These are phyloP conservation scores for Rhamphomyia laevipes DNA, from an alignment of 2,888 invertebrate species.

Conservation along the genomic window DNA sequence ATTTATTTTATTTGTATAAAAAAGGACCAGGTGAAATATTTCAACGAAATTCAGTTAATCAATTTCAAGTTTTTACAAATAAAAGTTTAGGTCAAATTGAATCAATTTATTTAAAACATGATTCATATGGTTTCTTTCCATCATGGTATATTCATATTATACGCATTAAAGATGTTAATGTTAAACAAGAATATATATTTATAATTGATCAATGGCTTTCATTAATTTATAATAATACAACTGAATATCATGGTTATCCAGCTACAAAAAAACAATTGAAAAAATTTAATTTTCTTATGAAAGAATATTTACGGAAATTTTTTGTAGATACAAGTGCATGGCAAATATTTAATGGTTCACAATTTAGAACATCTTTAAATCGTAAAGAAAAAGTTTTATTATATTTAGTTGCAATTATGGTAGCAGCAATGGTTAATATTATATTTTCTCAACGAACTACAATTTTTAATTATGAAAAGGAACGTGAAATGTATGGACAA, in stretches of 20 bases:
- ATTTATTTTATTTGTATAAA: constrained; percentile 9
- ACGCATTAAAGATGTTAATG: constrained; percentile 14
- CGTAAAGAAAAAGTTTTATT: constrained; percentile 9
- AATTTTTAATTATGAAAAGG: constrained; percentile 9
- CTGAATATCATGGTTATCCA: background rate
- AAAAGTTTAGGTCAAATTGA: constrained; percentile 10
- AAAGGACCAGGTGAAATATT: background rate
- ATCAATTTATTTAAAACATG: constrained; percentile 15
- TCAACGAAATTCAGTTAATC: constrained; percentile 2
- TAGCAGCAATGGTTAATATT: constrained; percentile 5
- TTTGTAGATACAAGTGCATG: constrained; percentile 3
- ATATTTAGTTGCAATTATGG: constrained; percentile 1
- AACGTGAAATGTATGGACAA: constrained; percentile 6
- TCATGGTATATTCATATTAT: constrained; percentile 22
- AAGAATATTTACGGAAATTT: constrained; percentile 1
- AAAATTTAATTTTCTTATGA: constrained; percentile 5
- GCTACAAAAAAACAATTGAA: constrained; percentile 2
- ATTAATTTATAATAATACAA: constrained; percentile 3
- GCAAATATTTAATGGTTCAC: constrained; percentile 1
- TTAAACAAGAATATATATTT: constrained; percentile 12
- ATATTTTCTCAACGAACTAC: constrained; percentile 7
- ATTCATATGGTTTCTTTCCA: constrained; percentile 21
- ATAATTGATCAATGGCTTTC: constrained; percentile 17
- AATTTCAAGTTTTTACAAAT: constrained; percentile 4
- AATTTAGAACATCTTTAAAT: constrained; percentile 3